Evolutionary conservation across 2,888 invertebrate species (phyloP).

Genomic region (Prosopocoilus inquinatus): DNA sequence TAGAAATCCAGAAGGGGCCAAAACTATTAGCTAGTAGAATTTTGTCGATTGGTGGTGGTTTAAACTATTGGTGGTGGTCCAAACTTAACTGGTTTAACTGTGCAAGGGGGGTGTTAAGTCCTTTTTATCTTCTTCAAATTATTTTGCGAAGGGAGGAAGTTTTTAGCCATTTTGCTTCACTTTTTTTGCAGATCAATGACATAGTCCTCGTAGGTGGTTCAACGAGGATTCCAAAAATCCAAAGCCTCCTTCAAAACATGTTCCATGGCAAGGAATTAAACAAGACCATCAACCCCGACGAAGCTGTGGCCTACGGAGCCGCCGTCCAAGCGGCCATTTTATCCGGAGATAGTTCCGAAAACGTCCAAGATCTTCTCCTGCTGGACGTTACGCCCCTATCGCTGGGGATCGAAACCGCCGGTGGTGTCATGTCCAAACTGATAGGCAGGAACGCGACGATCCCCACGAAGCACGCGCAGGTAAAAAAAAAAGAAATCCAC

Average conservation of each 20-base stretch:
- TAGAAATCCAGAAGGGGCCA: too few species aligned
- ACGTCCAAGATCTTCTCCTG: constrained; percentile 62
- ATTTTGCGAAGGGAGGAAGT: too few species aligned
- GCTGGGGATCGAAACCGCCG: constrained; percentile 69
- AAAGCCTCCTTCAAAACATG: constrained; percentile 57
- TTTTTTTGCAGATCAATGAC: constrained; percentile 50
- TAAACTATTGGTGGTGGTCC: too few species aligned
- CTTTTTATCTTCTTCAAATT: too few species aligned
- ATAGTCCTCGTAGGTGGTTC: constrained; percentile 66
- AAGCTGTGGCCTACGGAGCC: constrained; percentile 68
- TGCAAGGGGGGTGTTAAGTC: too few species aligned
- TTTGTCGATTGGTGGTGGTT: too few species aligned
- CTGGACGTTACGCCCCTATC: constrained; percentile 67
- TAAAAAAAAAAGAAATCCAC: constrained; percentile 12
- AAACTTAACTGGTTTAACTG: too few species aligned
- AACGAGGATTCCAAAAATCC: constrained; percentile 67
- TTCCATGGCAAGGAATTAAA: constrained; percentile 62
- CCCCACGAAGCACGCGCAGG: constrained; percentile 61
- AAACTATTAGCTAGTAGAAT: too few species aligned
- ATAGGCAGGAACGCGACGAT: constrained; percentile 68
- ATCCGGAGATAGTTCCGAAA: constrained; percentile 56
- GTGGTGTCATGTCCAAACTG: constrained; percentile 68
- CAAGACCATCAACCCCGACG: constrained; percentile 71
- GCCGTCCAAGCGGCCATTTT: constrained; percentile 65
- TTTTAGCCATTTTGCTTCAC: not conserved